Base-by-base conservation (phyloP, 2,888 invertebrate genomes). In the Boloria selene region DNA sequence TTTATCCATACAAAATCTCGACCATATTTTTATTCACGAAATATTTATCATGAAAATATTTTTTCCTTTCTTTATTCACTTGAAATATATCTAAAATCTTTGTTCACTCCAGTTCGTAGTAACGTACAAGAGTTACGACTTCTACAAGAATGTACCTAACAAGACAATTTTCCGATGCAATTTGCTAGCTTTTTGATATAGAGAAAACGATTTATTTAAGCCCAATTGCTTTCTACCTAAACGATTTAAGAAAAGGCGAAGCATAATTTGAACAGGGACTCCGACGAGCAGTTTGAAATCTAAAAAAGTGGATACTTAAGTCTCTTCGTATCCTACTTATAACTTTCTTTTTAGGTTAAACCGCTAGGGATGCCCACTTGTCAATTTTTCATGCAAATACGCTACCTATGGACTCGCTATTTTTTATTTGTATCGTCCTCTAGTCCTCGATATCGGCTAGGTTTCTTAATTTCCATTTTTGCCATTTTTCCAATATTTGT, bases 381-480 rank as follows among this genome's bases (percentile, higher is more conserved):
- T 82, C 79, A 83, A 81, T 84, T 82, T 83, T 84, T 83, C 80
- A 87, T 84, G 84, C 78, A 82, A 84, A 86, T 83, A 44, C 71
- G 62, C 74, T 77, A 77, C 78, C 78, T 79, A 79, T 78, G 79
- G 76, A 75, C 74, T 77, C 81, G 81, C 80, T 79, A 79, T 84
- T 80, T 80, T 78, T 83, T 83, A 83, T 82, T 82, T 73, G 72
- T 74, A 67, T 65, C n/a, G 42, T 42, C 18, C 68, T 71, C 73
- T 73, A 69, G 72, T 70, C 69, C 74, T 74, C 73, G 16, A 65
- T 60, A 60, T 60, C 7, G 55, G 51, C 54, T 74, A 75, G 80
- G 77, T 79, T 75, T 74, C 75, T 77, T 82, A 85, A 85, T 85
- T 83, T 85, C 77, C 81, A 83, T 85, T 78, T 74, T 73, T 49